Conservation (phyloP, 2,113 vertebrate species). For the Agelaius tricolor region DNA sequence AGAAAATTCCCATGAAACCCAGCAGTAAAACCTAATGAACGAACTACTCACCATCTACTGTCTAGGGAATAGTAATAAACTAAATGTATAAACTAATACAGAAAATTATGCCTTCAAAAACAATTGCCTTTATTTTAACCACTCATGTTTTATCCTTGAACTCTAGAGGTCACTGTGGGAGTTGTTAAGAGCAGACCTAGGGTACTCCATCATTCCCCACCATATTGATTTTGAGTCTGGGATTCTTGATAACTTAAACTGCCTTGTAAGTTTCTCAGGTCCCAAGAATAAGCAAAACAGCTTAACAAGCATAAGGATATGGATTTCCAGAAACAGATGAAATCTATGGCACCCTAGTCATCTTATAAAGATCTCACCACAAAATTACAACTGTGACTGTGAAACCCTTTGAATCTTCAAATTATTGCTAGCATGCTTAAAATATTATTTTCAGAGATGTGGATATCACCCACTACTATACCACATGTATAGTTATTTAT, state of each 20-base stretch:
- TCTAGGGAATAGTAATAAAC: not conserved
- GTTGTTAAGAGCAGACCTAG: not conserved
- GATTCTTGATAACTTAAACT: not conserved
- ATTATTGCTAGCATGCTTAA: not conserved
- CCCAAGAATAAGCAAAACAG: not conserved
- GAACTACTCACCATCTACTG: not conserved
- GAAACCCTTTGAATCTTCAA: not conserved
- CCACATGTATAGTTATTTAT: not conserved
- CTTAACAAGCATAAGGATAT: not conserved
- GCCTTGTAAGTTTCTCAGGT: not conserved
- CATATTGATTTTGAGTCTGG: constrained; percentile 2
- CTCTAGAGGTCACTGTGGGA: constrained; percentile 47
- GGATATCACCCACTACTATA: not conserved
- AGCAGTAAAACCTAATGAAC: not conserved
- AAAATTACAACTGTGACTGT: not conserved
- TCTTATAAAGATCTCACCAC: not conserved
- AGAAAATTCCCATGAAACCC: not conserved
- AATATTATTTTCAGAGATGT: not conserved
- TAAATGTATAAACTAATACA: not conserved
- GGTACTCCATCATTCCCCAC: not conserved
- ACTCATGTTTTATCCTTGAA: not conserved
- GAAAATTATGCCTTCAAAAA: not conserved
- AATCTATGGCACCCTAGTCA: not conserved
- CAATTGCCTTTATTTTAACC: not conserved
- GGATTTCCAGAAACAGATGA: not conserved